Evolutionary conservation across 2,888 invertebrate species (phyloP).

Genomic region (Leptura quadrifasciata): DNA sequence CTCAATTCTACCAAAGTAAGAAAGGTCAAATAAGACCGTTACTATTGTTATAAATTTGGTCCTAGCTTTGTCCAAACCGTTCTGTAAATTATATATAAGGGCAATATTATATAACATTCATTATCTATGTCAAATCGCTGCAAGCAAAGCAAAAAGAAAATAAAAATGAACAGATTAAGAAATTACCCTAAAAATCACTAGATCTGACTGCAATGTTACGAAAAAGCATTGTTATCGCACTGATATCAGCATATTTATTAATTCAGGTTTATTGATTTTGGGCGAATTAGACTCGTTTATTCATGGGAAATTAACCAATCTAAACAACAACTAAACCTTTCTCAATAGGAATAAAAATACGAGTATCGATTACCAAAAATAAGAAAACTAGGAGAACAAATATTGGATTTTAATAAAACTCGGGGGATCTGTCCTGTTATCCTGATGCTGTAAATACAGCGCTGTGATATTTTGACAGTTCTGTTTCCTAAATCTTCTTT

Average conservation of each 20-base stretch:
- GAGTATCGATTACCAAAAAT: slow-evolving; percentile 17
- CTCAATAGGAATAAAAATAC: slow-evolving; percentile 11
- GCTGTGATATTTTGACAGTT: slow-evolving; percentile 31
- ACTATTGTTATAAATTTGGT: too few relatives aligned
- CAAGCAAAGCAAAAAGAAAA: too few relatives aligned
- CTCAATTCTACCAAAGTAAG: background rate
- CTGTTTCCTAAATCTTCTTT: background rate
- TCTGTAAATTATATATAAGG: too few relatives aligned
- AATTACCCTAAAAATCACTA: too few relatives aligned
- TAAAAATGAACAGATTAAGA: too few relatives aligned
- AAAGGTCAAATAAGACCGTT: too few relatives aligned
- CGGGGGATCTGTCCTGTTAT: background rate
- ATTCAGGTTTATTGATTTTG: slow-evolving; percentile 16
- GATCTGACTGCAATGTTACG: too few relatives aligned
- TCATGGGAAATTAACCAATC: background rate
- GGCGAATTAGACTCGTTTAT: slow-evolving; percentile 5
- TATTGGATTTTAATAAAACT: slow-evolving; percentile 21
- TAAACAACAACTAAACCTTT: background rate
- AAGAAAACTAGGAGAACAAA: slow-evolving; percentile 20
- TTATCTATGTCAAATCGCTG: too few relatives aligned
- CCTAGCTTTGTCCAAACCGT: too few relatives aligned
- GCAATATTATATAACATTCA: too few relatives aligned
- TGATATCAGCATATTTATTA: slow-evolving; percentile 11
- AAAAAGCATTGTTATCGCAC: slow-evolving; percentile 5
- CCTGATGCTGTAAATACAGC: slow-evolving; percentile 14